A percentile compares a stretch with the other conserved stretches of the same genome.
Conservation (phyloP, 2,113 vertebrate species). For the Rhea americana region DNA sequence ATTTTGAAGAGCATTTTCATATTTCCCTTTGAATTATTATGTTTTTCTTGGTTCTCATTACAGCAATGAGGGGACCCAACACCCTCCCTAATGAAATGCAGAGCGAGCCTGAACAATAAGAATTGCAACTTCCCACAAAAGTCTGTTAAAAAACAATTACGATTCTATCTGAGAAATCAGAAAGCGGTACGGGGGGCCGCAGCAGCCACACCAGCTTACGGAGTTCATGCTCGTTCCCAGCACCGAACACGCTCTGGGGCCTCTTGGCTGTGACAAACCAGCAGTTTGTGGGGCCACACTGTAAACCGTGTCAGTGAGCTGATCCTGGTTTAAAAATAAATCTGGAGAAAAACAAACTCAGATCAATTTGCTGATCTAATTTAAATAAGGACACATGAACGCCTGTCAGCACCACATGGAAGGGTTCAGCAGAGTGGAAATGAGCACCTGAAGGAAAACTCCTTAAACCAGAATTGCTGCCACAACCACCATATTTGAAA, state of each 20-base stretch:
- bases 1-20: conserved; percentile 52
- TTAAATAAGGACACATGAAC: background rate
- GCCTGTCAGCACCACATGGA: rapidly evolving
- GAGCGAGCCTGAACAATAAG: conserved; percentile 51
- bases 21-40: conserved; percentile 52
- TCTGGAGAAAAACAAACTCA: background rate
- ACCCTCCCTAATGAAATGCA: conserved; percentile 61
- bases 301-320: rapidly evolving
- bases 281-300: background rate
- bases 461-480: background rate
- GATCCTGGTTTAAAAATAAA: background rate
- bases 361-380: background rate
- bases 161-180: background rate
- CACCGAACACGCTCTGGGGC: background rate
- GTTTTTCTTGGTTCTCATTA: conserved; percentile 63
- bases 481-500: background rate
- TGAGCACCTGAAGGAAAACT: background rate
- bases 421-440: background rate
- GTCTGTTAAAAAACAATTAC: conserved; percentile 28
- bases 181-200: background rate
- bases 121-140: conserved; percentile 46
- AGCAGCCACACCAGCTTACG: background rate
- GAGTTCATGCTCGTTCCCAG: conserved; percentile 42
- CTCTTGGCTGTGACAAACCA: background rate
- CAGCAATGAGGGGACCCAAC: background rate